Conservation (phyloP, 37 sponge, comb jelly and placozoan genomes). For the Diacarnus erythraeanus region DNA sequence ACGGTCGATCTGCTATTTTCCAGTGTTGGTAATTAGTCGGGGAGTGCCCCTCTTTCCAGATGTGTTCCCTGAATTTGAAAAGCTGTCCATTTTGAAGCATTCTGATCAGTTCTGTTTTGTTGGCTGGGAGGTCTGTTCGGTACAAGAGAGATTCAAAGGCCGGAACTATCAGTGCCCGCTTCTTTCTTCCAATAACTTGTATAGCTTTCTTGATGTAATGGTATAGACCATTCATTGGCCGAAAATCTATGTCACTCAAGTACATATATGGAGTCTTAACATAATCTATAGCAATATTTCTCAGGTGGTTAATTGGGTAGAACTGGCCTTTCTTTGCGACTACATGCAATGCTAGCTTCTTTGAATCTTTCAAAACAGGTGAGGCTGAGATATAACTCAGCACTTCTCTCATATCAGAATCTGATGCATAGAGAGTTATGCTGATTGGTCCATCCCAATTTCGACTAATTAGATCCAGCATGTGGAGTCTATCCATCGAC, state of each 20-base stretch:
- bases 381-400: background rate
- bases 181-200: constrained; percentile 10
- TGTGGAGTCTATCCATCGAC: constrained; percentile 83
- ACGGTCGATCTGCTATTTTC: constrained; percentile 54
- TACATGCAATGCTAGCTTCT: constrained; percentile 59
- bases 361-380: constrained; percentile 6
- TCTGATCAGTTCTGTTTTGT: constrained; percentile 52
- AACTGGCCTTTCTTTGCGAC: constrained; percentile 37
- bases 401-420: constrained; percentile 51
- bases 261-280: constrained; percentile 59
- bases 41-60: constrained; percentile 79
- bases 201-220: constrained; percentile 43
- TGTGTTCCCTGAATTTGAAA: constrained; percentile 65
- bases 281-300: constrained; percentile 80
- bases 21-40: constrained; percentile 80
- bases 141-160: constrained; percentile 90
- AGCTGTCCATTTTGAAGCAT: constrained; percentile 51
- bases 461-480: constrained; percentile 63
- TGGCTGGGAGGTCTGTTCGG: constrained; percentile 53
- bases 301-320: constrained; percentile 88
- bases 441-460: constrained; percentile 86
- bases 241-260: constrained; percentile 84
- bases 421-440: constrained; percentile 64
- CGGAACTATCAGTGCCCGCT: constrained; percentile 74
- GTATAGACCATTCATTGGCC: constrained; percentile 75